Evolutionary conservation across 1,140 invertebrate genomes (phyloP).

Genomic region (Cyrtorhinus lividipennis): DNA sequence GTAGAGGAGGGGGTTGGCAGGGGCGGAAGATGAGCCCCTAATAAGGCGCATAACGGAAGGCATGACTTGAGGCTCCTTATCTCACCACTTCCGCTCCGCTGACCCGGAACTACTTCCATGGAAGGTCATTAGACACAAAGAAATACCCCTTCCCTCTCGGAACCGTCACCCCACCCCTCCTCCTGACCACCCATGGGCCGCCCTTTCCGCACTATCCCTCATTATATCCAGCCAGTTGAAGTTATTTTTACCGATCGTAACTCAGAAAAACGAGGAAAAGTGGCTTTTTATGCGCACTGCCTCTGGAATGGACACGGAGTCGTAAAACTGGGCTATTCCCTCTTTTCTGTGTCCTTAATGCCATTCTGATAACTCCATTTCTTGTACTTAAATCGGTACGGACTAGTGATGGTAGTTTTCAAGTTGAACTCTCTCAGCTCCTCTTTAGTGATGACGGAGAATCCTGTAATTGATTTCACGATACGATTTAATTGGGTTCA

Average conservation of each 20-base stretch:
- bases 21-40: background rate
- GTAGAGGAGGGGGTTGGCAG: background rate
- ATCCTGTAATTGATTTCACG: too few species aligned
- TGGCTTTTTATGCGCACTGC: too few species aligned
- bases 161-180: background rate
- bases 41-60: background rate
- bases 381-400: too few species aligned
- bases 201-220: background rate
- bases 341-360: too few species aligned
- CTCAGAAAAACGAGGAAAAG: too few species aligned
- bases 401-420: too few species aligned
- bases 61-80: background rate
- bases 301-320: too few species aligned
- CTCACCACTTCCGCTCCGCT: background rate
- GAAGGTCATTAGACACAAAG: conserved; percentile 8
- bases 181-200: background rate
- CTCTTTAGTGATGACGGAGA: too few species aligned
- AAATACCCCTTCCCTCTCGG: background rate
- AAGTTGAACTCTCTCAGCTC: too few species aligned
- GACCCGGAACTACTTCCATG: conserved; percentile 8
- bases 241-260: background rate
- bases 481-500: too few species aligned
- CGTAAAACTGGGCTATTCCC: too few species aligned
- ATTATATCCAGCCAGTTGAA: background rate
- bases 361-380: too few species aligned